phyloP scores from a whole-genome alignment of 2,797 vertebrate species.

The Kryptolebias ocellatus region DNA sequence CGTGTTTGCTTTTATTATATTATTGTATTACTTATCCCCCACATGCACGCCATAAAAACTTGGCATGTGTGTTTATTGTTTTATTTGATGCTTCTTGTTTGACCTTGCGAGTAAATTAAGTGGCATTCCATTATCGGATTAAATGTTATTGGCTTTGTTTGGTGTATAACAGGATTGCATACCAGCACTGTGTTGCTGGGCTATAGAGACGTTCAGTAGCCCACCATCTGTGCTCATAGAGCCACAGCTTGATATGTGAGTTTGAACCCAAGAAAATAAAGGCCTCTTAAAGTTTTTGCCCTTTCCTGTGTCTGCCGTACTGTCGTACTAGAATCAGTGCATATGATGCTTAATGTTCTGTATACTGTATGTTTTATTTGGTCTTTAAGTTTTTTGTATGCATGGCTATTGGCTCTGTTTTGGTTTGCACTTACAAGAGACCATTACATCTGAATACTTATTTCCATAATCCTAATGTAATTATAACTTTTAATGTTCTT shows the following conservation, averaged over 20 bases:
- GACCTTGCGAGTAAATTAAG: slow-evolving; percentile 73
- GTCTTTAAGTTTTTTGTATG: too few relatives aligned
- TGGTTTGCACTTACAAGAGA: too few relatives aligned
- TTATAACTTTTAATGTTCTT: too few relatives aligned
- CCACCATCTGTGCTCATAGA: slow-evolving; percentile 36
- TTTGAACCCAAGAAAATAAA: slow-evolving; percentile 32
- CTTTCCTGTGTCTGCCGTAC: not conserved
- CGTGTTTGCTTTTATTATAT: not conserved
- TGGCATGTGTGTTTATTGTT: slow-evolving; percentile 4
- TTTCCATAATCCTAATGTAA: too few relatives aligned
- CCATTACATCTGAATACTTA: too few relatives aligned
- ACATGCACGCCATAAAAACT: not conserved
- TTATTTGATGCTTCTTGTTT: slow-evolving; percentile 33
- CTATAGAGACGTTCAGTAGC: slow-evolving; percentile 36
- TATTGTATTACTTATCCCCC: not conserved
- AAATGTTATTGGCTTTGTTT: slow-evolving; percentile 72
- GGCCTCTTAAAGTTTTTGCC: slow-evolving; percentile 6
- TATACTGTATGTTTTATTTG: not conserved
- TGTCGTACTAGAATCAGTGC: not conserved
- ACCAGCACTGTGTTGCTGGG: slow-evolving; percentile 46
- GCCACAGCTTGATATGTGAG: slow-evolving; percentile 2
- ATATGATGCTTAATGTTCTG: not conserved
- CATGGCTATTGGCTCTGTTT: too few relatives aligned
- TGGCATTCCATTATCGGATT: slow-evolving; percentile 74
- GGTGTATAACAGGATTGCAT: slow-evolving; percentile 69